phyloP scores from a whole-genome alignment of 2,888 invertebrate genomes.

The Timema podura region DNA sequence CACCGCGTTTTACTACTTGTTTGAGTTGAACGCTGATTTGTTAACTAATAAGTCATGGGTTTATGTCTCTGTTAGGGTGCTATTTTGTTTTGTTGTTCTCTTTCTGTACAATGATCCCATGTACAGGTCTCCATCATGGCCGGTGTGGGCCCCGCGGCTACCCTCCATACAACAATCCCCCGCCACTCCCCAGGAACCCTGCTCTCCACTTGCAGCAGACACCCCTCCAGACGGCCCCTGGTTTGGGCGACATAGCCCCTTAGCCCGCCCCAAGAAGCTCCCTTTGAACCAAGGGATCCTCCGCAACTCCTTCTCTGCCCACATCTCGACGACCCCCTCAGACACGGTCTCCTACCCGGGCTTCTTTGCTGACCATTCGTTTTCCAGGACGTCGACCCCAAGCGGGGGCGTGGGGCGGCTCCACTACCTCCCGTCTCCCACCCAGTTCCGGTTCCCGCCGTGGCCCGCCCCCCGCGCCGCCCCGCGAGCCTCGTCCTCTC shows the following conservation, averaged over 20 bases:
- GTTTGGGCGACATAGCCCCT: too few relatives aligned
- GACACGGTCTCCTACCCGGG: conserved; percentile 25
- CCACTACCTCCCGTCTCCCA: conserved; percentile 22
- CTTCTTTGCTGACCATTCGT: conserved; percentile 27
- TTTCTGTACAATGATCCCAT: too few relatives aligned
- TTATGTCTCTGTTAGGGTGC: too few relatives aligned
- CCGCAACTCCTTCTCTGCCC: conserved; percentile 26
- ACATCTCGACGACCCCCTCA: conserved; percentile 15
- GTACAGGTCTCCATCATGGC: conserved; percentile 57
- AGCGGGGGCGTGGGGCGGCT: conserved; percentile 22
- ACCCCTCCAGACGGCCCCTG: too few relatives aligned
- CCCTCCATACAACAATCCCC: conserved; percentile 39
- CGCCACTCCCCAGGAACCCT: conserved; percentile 22
- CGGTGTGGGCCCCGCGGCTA: conserved; percentile 51
- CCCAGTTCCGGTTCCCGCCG: conserved; percentile 38
- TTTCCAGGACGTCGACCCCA: conserved; percentile 23
- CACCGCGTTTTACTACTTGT: too few relatives aligned
- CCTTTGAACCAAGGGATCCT: conserved; percentile 33
- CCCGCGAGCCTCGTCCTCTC: conserved; percentile 26
- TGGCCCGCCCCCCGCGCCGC: conserved; percentile 34
- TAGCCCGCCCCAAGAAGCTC: background rate
- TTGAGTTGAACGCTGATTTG: too few relatives aligned
- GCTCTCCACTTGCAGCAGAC: background rate
- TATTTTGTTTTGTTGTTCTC: too few relatives aligned
- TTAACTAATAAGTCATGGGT: too few relatives aligned